Conservation (phyloP, 2,797 vertebrate genomes). For the Pangasius macronema region DNA sequence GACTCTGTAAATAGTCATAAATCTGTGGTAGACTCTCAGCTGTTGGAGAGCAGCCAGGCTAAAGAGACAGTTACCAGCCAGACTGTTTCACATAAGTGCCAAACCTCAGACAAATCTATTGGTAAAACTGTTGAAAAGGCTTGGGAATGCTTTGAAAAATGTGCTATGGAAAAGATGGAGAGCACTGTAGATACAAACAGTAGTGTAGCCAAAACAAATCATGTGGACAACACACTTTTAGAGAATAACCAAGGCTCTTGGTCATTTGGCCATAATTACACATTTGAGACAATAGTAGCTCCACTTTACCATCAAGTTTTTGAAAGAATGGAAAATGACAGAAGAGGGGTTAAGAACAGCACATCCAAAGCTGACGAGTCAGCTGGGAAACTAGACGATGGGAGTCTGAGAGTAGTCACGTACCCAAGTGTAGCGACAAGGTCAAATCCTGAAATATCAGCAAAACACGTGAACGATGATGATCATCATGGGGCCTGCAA, state of each 20-base stretch:
- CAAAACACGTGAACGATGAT: constrained; percentile 23
- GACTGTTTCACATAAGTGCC: constrained; percentile 14
- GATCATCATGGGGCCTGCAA: background rate
- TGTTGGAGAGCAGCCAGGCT: constrained; percentile 25
- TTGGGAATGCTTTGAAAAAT: constrained; percentile 55
- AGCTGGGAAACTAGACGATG: constrained; percentile 24
- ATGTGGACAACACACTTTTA: background rate
- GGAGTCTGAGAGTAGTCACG: constrained; percentile 35
- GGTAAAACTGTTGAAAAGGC: constrained; percentile 45
- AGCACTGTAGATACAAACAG: background rate
- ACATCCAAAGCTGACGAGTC: constrained; percentile 35
- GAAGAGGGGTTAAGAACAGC: constrained; percentile 34
- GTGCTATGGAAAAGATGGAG: constrained; percentile 23
- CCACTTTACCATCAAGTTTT: constrained; percentile 70
- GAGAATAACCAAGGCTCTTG: constrained; percentile 27
- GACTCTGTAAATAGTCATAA: constrained; percentile 29
- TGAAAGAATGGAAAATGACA: constrained; percentile 59
- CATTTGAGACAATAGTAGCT: constrained; percentile 70
- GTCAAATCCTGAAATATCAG: constrained; percentile 29
- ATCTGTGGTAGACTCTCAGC: constrained; percentile 16
- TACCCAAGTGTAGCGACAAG: constrained; percentile 33
- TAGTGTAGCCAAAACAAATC: background rate
- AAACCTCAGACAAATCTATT: constrained; percentile 23
- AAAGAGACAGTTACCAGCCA: constrained; percentile 22
- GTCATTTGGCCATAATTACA: constrained; percentile 39